Evolutionary conservation across 2,888 invertebrate genomes (phyloP).

Genomic region (Bembecia ichneumoniformis): DNA sequence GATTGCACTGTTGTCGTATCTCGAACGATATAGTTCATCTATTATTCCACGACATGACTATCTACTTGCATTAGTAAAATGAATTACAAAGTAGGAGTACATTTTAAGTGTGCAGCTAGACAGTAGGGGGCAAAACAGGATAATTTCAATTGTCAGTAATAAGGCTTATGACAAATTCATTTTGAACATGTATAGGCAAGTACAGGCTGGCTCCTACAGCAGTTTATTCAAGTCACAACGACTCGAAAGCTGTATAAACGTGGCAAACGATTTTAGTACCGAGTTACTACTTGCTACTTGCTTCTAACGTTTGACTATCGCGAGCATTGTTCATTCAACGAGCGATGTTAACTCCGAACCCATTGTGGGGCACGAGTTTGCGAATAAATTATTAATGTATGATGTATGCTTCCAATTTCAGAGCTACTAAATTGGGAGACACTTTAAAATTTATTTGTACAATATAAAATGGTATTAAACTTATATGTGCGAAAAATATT

Average conservation of each 20-base stretch:
- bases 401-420: constrained; percentile 15
- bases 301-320: constrained; percentile 18
- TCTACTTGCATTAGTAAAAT: too few species aligned
- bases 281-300: constrained; percentile 15
- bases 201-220: constrained; percentile 8
- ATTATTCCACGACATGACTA: too few species aligned
- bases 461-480: too few species aligned
- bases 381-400: constrained; percentile 40
- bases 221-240: constrained; percentile 11
- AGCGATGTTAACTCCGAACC: constrained; percentile 29
- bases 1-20: too few species aligned
- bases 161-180: background rate
- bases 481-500: too few species aligned
- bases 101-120: too few species aligned
- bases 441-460: too few species aligned
- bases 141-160: background rate
- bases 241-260: constrained; percentile 29
- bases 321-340: constrained; percentile 19
- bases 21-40: too few species aligned
- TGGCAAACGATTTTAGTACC: constrained; percentile 27
- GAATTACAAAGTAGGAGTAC: too few species aligned
- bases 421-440: background rate
- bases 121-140: too few species aligned
- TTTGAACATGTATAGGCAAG: constrained; percentile 6
- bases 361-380: constrained; percentile 42